Evolutionary conservation across 1,140 invertebrate genomes (phyloP), one percentile per base, ranked within the genome.

Genomic region (Ooceraea biroi): DNA sequence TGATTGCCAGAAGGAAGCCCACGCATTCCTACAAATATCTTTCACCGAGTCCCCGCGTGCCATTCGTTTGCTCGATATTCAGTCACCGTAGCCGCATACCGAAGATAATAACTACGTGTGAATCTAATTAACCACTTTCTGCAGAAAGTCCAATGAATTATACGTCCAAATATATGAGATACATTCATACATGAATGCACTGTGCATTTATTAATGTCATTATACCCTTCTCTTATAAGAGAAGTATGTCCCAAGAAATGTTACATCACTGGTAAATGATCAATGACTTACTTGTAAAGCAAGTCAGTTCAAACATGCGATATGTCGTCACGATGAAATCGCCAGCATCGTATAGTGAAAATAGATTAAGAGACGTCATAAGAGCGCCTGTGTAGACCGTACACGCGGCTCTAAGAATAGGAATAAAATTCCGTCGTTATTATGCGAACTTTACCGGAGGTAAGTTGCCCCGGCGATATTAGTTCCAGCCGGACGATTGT

Each of bases 1-100:
- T 72, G 72, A 82, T 82, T 60, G 46, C 60, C 25, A 41, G 52
- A 41, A 61, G 78, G 55, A 48, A 82, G 27, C 68, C 65, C 30
- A 82, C 66, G 57, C 78, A 58, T 36, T 69, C 14, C 19, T 48
- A 8, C n/a, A 10, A 11, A 8, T 58, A 22, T 72, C 27, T 82
- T 44, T 61, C 65, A 44, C 77, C 14, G 12, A 52, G n/a, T 46
- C n/a, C n/a, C 3, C n/a, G 57, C 55, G 25, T 68, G 17, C 10
- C 46, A 19, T 50, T 68, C 52, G 52, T 73, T 73, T 30, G 36
- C 50, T 61, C 55, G 69, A 82, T 61, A 72, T 72, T 82, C 48
- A 58, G 19, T 68, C 19, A 17, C 5, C 14, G n/a, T 78, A 57
- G 36, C 48, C 41, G 19, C 25, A 19, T 60, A 52, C 17, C 36